Evolutionary conservation across 2,888 invertebrate species (phyloP).

Genomic region (Eledona agricola): DNA sequence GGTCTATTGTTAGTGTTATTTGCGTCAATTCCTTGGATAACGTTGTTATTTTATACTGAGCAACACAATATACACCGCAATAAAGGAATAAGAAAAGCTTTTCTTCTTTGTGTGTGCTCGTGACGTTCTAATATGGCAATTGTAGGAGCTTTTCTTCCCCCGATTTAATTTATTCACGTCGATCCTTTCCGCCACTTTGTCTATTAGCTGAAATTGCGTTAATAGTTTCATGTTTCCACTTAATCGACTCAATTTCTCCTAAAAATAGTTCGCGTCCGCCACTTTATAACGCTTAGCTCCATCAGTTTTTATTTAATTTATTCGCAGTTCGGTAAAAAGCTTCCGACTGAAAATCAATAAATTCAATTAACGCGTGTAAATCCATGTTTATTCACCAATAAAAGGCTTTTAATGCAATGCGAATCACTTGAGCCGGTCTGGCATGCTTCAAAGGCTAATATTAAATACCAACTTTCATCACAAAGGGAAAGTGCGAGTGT

Average conservation of each 20-base stretch:
- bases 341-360: constrained; percentile 9
- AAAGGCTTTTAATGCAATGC: constrained; percentile 8
- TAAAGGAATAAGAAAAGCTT: too few relatives aligned
- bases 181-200: background rate
- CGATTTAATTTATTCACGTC: constrained; percentile 1
- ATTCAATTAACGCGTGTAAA: constrained; percentile 6
- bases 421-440: background rate
- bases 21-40: too few relatives aligned
- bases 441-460: background rate
- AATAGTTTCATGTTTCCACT: background rate
- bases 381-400: constrained; percentile 15
- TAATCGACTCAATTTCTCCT: too few relatives aligned
- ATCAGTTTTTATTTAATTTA: constrained; percentile 5
- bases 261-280: too few relatives aligned
- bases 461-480: too few relatives aligned
- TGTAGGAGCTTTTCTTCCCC: constrained; percentile 1
- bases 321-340: background rate
- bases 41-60: too few relatives aligned
- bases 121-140: too few relatives aligned
- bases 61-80: too few relatives aligned
- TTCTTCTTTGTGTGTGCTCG: constrained; percentile 1
- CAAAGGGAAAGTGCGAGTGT: background rate
- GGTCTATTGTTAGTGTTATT: too few relatives aligned
- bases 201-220: background rate
- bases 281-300: background rate